Percentiles rank a stretch among this genome's conserved stretches.
These are phyloP conservation scores for Caenorhabditis imperialis DNA, from an alignment of 2,888 invertebrate species.

Conservation along the genomic window DNA sequence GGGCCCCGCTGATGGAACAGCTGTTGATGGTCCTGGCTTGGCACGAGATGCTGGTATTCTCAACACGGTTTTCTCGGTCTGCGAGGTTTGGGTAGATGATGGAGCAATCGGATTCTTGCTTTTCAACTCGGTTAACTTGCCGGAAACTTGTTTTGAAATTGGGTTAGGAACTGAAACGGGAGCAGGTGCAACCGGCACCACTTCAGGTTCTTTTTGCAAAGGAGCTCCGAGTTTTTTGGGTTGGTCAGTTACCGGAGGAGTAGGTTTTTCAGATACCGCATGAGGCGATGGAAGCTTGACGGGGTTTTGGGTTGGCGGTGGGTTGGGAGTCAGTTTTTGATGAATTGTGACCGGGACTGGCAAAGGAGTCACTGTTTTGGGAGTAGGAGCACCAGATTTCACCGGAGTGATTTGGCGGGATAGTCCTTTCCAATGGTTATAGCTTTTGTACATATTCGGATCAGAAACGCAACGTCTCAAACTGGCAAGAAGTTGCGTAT, in stretches of 20 bases:
- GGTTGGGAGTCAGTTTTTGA: slow-evolving; percentile 45
- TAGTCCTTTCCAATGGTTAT: slow-evolving; percentile 71
- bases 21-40: slow-evolving; percentile 2
- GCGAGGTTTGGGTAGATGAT: not conserved
- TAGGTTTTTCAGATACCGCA: slow-evolving; percentile 15
- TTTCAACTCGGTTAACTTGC: slow-evolving; percentile 63
- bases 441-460: slow-evolving; percentile 74
- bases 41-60: slow-evolving; percentile 48
- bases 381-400: slow-evolving; percentile 38
- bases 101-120: slow-evolving; percentile 34
- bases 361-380: slow-evolving; percentile 37
- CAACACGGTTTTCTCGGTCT: slow-evolving; percentile 28
- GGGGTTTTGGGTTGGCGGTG: slow-evolving; percentile 39
- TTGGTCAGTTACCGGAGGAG: too few relatives aligned
- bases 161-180: slow-evolving; percentile 2
- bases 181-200: not conserved
- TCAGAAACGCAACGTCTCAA: slow-evolving; percentile 73
- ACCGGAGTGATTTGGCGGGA: slow-evolving; percentile 59
- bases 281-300: slow-evolving; percentile 45
- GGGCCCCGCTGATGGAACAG: slow-evolving; percentile 2
- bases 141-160: slow-evolving; percentile 57
- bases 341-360: slow-evolving; percentile 22
- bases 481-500: slow-evolving; percentile 70
- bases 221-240: too few relatives aligned
- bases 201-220: not conserved